Conservation (phyloP, 2,113 vertebrate species). For the Xiphophorus couchianus region DNA sequence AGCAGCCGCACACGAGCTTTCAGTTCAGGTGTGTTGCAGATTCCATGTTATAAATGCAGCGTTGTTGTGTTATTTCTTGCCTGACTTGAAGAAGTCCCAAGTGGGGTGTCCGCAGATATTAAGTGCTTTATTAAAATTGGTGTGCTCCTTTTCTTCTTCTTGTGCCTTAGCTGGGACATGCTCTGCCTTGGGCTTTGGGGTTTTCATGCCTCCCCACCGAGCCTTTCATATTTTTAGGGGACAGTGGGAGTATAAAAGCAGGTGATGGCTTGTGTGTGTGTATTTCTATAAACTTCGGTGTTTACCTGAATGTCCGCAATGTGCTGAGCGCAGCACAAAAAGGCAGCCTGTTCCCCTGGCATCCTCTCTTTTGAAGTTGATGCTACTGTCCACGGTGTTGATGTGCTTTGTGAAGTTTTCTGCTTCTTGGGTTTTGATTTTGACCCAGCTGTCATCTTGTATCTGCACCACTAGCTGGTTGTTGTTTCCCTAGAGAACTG, state of each 20-base stretch:
- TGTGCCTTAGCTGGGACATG: background rate
- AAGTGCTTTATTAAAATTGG: background rate
- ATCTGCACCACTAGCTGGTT: background rate
- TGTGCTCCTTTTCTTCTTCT: background rate
- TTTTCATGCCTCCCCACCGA: constrained; percentile 2
- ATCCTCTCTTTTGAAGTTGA: constrained; percentile 3
- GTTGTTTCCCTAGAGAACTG: background rate
- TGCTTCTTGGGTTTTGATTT: constrained; percentile 10
- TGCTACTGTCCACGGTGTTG: constrained; percentile 2
- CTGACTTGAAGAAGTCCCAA: background rate
- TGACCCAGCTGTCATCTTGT: background rate
- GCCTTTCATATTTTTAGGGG: background rate
- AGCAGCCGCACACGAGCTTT: constrained; percentile 8
- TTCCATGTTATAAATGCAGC: background rate
- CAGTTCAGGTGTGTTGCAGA: background rate
- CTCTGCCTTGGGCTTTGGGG: background rate
- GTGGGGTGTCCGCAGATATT: background rate
- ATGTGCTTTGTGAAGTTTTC: background rate
- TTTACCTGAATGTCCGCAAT: background rate
- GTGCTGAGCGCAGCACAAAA: background rate
- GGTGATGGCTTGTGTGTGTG: constrained; percentile 3
- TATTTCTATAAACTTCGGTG: constrained; percentile 6
- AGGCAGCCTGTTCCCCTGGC: constrained; percentile 9
- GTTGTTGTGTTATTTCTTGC: constrained; percentile 1
- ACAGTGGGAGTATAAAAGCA: background rate